These are phyloP conservation scores for Coboldia fuscipes DNA, from an alignment of 1,140 invertebrate species.

Conservation along the genomic window DNA sequence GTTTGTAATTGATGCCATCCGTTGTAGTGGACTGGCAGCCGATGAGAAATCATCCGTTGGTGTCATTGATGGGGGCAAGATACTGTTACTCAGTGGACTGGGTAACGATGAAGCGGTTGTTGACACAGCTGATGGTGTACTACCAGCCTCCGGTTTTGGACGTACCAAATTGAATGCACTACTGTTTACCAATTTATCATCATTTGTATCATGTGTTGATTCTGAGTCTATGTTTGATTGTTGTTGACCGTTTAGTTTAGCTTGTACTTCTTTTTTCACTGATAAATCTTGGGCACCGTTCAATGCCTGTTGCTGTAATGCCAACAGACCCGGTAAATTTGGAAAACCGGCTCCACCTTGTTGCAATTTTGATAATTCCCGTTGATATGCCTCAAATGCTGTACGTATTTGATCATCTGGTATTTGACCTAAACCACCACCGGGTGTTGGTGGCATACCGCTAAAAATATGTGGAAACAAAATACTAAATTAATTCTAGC, in stretches of 20 bases:
- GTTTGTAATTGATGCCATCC: conserved; percentile 96
- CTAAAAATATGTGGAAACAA: conserved; percentile 67
- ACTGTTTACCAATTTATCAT: conserved; percentile 53
- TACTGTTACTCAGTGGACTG: conserved; percentile 58
- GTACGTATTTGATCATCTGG: conserved; percentile 64
- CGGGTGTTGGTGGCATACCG: conserved; percentile 32
- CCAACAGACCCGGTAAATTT: conserved; percentile 33
- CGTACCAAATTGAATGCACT: conserved; percentile 67
- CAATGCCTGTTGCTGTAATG: conserved; percentile 47
- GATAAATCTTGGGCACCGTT: conserved; percentile 61
- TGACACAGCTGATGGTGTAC: conserved; percentile 27
- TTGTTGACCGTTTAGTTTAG: conserved; percentile 35
- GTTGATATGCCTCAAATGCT: conserved; percentile 76
- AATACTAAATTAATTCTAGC: conserved; percentile 43
- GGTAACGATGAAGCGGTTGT: conserved; percentile 31
- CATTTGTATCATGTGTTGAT: conserved; percentile 23
- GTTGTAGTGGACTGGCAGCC: conserved; percentile 75
- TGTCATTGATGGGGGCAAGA: conserved; percentile 56
- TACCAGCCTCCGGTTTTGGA: conserved; percentile 53
- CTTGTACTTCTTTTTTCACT: conserved; percentile 40
- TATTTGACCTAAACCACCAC: conserved; percentile 38
- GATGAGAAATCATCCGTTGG: conserved; percentile 57
- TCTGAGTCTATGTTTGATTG: conserved; percentile 25
- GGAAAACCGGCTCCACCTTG: conserved; percentile 33
- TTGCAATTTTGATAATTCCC: conserved; percentile 73